Evolutionary conservation across 2,113 vertebrate species (phyloP), one percentile per base, ranked within the genome.

Genomic region (Lepus timidus): DNA sequence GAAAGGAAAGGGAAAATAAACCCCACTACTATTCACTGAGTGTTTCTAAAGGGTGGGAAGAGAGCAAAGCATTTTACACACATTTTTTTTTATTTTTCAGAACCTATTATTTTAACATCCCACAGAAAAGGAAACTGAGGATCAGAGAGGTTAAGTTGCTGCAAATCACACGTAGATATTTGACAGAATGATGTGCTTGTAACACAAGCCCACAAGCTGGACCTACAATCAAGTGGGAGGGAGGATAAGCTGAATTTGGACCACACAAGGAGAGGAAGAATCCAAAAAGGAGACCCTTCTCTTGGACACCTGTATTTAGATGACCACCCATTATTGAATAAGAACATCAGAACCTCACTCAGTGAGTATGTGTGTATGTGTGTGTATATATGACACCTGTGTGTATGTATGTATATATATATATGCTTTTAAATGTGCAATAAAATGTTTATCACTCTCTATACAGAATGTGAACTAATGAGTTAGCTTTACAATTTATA

Each of bases 401-500:
- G 16, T 44, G 80, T 83, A 71, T 23, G 27, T 84, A 52, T 83
- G 29, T 27, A 83, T 86, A 79, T 22, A 6, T 79, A 71, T 23
- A 39, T 74, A 49, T 84, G 36, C n/a, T 78, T 91, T 7, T 61
- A 88, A 73, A 73, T 67, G 0, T 78, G 25, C 25, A 88, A 22
- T 52, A 68, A 79, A 84, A 91, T 96, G 67, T 9, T 70, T 91
- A 55, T 80, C n/a, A 68, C 7, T 61, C 65, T 36, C 8, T 71
- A 70, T 58, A 23, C 25, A 73, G 64, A 74, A 3, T 9, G 10
- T 64, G 5, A 17, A 55, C 20, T 90, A 85, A 75, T 70, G 44
- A 73, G 68, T 84, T 91, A 64, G 85, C 78, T 94, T 85, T 70
- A 78, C 25, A 67, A 58, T 71, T 73, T 83, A 85, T 89, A 86